A percentile compares a stretch with the other conserved stretches of the same genome.
These are phyloP conservation scores for Periophthalmodon schlosseri DNA, from an alignment of 2,113 vertebrate species.

Conservation along the genomic window DNA sequence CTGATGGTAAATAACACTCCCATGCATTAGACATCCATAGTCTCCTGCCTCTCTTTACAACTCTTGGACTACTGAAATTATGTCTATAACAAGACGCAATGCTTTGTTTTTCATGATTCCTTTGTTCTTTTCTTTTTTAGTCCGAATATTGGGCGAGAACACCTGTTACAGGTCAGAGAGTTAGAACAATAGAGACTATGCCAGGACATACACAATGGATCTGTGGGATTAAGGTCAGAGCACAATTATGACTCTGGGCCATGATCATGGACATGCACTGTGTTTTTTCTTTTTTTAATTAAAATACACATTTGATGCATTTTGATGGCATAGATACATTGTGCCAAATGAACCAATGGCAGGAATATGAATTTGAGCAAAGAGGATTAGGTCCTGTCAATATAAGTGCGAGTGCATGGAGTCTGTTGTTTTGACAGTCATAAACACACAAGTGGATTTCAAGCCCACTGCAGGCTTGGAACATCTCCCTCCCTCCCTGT, in stretches of 20 bases:
- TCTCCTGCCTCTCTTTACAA: too few relatives aligned
- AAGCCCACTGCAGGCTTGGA: neutral
- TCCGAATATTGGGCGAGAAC: too few relatives aligned
- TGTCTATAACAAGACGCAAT: too few relatives aligned
- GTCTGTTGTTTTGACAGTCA: constrained; percentile 49
- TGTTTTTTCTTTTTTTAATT: neutral
- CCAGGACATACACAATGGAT: constrained; percentile 35
- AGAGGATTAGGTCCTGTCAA: constrained; percentile 59
- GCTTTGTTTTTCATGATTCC: too few relatives aligned
- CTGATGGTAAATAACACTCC: too few relatives aligned
- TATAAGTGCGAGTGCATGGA: constrained; percentile 38
- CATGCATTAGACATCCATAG: too few relatives aligned
- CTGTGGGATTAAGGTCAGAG: constrained; percentile 69
- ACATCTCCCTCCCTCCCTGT: constrained; percentile 23
- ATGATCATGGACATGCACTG: constrained; percentile 16
- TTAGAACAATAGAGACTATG: constrained; percentile 49
- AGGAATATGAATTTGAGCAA: constrained; percentile 33
- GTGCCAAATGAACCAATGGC: neutral
- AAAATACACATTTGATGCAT: neutral
- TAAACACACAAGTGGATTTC: constrained; percentile 29
- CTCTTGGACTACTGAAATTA: too few relatives aligned
- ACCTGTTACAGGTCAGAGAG: constrained; percentile 5
- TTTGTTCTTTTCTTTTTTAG: too few relatives aligned
- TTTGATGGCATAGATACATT: neutral
- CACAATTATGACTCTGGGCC: constrained; percentile 52